These are phyloP conservation scores for Dunckerocampus dactyliophorus DNA, from an alignment of 2,113 vertebrate species.

Conservation along the genomic window DNA sequence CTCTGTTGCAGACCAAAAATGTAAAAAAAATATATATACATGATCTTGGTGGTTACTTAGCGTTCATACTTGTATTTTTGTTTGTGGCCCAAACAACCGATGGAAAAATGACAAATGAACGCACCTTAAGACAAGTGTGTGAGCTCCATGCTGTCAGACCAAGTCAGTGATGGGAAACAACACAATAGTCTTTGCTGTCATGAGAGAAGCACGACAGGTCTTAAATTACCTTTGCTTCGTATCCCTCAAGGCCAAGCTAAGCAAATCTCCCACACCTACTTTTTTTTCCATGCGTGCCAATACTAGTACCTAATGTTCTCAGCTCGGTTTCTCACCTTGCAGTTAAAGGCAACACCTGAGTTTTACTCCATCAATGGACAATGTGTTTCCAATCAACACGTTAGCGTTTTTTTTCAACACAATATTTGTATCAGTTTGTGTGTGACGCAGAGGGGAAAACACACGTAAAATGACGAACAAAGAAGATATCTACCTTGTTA, in stretches of 20 bases:
- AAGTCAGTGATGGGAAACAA: conserved; percentile 30
- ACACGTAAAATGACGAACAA: not conserved
- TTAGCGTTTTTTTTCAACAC: not conserved
- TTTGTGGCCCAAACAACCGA: too few relatives aligned
- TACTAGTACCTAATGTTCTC: conserved; percentile 20
- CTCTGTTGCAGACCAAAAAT: too few relatives aligned
- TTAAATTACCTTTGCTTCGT: conserved; percentile 54
- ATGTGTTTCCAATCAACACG: not conserved
- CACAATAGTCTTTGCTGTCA: conserved; percentile 62
- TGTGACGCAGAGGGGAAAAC: not conserved
- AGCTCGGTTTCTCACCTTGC: conserved; percentile 1
- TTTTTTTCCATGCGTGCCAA: conserved; percentile 49
- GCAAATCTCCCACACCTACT: conserved; percentile 61
- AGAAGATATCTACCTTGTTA: conserved; percentile 43
- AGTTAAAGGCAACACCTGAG: not conserved
- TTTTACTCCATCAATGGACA: too few relatives aligned
- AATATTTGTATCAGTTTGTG: not conserved
- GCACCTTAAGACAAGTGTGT: conserved; percentile 19
- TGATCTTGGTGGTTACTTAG: too few relatives aligned
- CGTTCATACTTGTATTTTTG: too few relatives aligned
- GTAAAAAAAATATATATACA: not conserved
- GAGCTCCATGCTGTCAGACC: conserved; percentile 23
- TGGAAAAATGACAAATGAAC: not conserved
- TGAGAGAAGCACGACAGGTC: conserved; percentile 42
- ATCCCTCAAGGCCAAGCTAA: conserved; percentile 54